Evolutionary conservation across 2,113 vertebrate species (phyloP).

Genomic region (Leptobrachium leishanense): DNA sequence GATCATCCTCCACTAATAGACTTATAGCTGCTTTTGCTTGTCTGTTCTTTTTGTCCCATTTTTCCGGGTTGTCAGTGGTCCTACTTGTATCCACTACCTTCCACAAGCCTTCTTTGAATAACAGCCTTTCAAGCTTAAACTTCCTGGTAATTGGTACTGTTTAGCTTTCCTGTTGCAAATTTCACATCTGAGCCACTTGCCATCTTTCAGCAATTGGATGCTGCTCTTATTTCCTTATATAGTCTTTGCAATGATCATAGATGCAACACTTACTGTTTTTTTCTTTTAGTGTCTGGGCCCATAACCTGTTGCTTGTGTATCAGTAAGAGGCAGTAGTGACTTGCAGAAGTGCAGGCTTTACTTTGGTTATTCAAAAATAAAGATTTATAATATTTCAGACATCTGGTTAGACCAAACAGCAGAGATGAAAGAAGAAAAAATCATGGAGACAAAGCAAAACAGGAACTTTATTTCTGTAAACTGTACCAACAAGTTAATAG

Average conservation of each 20-base stretch:
- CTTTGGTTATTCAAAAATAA: not conserved
- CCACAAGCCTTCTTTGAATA: not conserved
- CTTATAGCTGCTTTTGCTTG: constrained; percentile 5
- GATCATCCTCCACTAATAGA: constrained; percentile 16
- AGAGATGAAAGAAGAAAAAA: too few species aligned
- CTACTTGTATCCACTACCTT: not conserved
- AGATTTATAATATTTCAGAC: too few species aligned
- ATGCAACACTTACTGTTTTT: not conserved
- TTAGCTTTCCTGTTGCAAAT: constrained; percentile 3
- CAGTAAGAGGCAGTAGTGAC: not conserved
- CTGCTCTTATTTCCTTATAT: not conserved
- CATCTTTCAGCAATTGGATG: not conserved
- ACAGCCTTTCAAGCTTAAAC: not conserved
- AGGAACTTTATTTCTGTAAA: too few species aligned
- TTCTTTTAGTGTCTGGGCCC: not conserved
- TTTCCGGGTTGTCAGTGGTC: not conserved
- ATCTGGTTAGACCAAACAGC: too few species aligned
- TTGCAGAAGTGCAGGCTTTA: not conserved
- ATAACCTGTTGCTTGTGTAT: not conserved
- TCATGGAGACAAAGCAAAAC: too few species aligned
- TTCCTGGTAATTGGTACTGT: not conserved
- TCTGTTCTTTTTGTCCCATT: constrained; percentile 1
- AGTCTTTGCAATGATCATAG: not conserved
- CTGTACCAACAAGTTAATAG: too few species aligned
- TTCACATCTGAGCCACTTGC: constrained; percentile 6